These are phyloP conservation scores for Staurois parvus DNA, from an alignment of 2,797 vertebrate species.

Conservation along the genomic window DNA sequence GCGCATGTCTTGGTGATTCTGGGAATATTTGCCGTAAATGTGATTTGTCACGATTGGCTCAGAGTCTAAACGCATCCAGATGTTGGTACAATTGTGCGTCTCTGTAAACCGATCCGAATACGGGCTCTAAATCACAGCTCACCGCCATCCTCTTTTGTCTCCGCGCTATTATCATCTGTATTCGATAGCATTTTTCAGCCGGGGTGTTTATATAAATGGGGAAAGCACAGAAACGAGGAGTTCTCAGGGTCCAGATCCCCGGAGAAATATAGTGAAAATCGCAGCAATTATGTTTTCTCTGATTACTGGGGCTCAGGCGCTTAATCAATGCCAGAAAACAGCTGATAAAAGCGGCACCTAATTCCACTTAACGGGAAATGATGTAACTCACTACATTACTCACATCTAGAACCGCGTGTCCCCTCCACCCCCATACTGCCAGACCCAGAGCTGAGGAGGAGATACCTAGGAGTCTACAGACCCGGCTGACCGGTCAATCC, in stretches of 20 bases:
- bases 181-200: not conserved
- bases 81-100: constrained; percentile 54
- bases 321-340: not conserved
- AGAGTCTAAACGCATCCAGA: constrained; percentile 54
- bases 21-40: constrained; percentile 27
- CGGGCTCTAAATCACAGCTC: constrained; percentile 42
- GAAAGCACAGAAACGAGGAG: not conserved
- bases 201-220: not conserved
- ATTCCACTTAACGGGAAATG: constrained; percentile 14
- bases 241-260: not conserved
- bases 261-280: not conserved
- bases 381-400: not conserved
- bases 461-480: not conserved
- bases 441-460: not conserved
- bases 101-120: constrained; percentile 37
- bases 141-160: not conserved
- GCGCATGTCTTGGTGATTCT: not conserved
- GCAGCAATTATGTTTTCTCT: not conserved
- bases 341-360: constrained; percentile 8
- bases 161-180: not conserved
- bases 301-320: not conserved
- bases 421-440: not conserved
- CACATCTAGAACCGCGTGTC: not conserved
- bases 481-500: not conserved
- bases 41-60: constrained; percentile 53